A percentile compares a stretch with the other conserved stretches of the same genome.
These are phyloP conservation scores for Caenorhabditis zanzibari DNA, from an alignment of 2,888 invertebrate species.

Conservation along the genomic window DNA sequence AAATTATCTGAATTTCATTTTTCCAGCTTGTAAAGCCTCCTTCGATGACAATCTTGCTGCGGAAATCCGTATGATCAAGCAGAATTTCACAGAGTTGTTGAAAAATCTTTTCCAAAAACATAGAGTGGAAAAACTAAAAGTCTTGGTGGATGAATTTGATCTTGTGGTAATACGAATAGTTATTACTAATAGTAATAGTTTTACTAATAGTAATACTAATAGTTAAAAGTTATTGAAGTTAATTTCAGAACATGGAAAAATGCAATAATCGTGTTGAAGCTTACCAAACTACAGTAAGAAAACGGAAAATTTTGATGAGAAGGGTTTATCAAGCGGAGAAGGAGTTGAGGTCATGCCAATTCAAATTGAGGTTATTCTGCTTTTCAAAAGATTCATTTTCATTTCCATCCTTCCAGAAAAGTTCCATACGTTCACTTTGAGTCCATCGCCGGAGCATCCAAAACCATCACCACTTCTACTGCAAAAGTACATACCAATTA, in stretches of 20 bases:
- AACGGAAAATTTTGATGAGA: constrained; percentile 14
- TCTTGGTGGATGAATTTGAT: constrained; percentile 29
- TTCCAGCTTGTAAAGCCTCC: constrained; percentile 43
- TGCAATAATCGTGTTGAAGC: constrained; percentile 21
- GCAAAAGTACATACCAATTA: constrained; percentile 7
- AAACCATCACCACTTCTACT: constrained; percentile 22
- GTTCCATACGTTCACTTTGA: constrained; percentile 38
- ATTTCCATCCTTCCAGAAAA: constrained; percentile 34
- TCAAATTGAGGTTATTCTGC: constrained; percentile 8
- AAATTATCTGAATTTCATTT: too few species aligned
- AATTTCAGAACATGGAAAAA: constrained; percentile 41
- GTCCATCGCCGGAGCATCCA: constrained; percentile 34
- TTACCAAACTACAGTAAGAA: constrained; percentile 12
- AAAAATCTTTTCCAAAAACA: constrained; percentile 52
- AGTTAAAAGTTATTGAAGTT: too few species aligned
- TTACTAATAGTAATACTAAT: constrained; percentile 3
- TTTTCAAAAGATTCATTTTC: neutral
- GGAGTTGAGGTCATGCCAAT: constrained; percentile 28
- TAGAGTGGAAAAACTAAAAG: constrained; percentile 53
- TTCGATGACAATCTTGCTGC: constrained; percentile 48
- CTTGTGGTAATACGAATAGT: constrained; percentile 5
- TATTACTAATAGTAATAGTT: too few species aligned
- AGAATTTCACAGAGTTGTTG: constrained; percentile 29
- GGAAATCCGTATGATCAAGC: constrained; percentile 22
- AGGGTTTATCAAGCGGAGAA: constrained; percentile 20